Base-by-base conservation (phyloP, 2,113 vertebrate genomes). In the Saguinus imperator region DNA sequence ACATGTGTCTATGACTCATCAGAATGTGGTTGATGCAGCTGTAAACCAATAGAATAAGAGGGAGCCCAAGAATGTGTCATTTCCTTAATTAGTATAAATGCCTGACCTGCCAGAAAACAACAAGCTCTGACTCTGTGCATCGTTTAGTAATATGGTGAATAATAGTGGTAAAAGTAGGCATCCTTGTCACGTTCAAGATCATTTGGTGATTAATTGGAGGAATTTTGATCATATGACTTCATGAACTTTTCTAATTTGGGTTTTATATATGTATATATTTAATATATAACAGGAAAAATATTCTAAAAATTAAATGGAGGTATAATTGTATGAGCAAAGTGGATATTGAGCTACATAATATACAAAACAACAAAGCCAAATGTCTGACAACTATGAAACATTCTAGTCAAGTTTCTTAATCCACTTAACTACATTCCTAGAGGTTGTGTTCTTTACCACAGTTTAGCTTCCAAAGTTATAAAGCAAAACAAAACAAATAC, bases 1-100 rank as follows among this genome's bases (percentile, higher is more conserved):
- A 45, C 21, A 1, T 4, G 1, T 1, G 7, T 58, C 4, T 50
- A 3, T 55, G 50, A 61, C 6, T 11, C 21, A 9, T 86, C 43
- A 83, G 32, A 79, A 27, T 57, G 55, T 12, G 18, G 4, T 10
- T 45, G 45, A 40, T 29, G 5, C 68, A 83, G 40, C n/a, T 25
- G 23, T 52, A 29, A 88, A 61, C 18, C 5, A 66, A n/a, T 8
- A 29, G 45, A 93, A 52, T 72, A 9, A 23, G 16, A 81, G 37
- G 1, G 10, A 50, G 5, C 37, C 10, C 27, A 18, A 43, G 6
- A 57, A 52, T 50, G 48, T 43, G 37, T 29, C 27, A 6, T 37
- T 82, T 81, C 32, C 17, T 4, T 16, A 43, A 20, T 14, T 21
- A 52, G 21, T 43, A 3, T 23, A 61, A 87, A 91, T 21, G 13